Evolutionary conservation across 2,113 vertebrate genomes (phyloP).

Genomic region (Diadophis punctatus): DNA sequence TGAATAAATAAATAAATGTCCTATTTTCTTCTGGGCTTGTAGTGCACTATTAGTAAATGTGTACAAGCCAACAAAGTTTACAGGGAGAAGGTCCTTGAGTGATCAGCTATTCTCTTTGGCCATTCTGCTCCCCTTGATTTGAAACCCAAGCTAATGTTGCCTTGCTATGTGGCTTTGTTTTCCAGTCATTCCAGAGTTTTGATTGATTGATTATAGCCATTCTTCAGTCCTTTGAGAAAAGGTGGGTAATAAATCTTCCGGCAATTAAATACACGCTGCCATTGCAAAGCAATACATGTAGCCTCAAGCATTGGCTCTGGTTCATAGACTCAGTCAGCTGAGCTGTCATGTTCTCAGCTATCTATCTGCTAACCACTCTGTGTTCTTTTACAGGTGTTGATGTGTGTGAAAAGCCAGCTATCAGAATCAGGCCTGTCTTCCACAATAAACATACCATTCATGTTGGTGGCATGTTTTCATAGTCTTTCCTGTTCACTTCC

Average conservation of each 20-base stretch:
- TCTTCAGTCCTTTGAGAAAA: not conserved
- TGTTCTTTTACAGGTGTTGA: not conserved
- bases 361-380: not conserved
- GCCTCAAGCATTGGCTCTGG: not conserved
- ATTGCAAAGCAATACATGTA: not conserved
- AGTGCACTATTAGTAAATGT: not conserved
- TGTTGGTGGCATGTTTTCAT: not conserved
- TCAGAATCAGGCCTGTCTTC: not conserved
- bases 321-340: not conserved
- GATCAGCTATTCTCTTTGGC: not conserved
- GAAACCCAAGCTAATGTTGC: not conserved
- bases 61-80: not conserved
- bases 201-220: not conserved
- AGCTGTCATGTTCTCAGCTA: not conserved
- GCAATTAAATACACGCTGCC: not conserved
- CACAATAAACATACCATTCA: not conserved
- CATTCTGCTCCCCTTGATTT: not conserved
- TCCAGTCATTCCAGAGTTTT: not conserved
- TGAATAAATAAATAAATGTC: not conserved
- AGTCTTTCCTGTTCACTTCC: conserved; percentile 47
- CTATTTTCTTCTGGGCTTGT: not conserved
- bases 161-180: not conserved
- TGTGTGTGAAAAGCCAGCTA: not conserved
- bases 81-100: not conserved
- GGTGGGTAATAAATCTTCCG: not conserved